Evolutionary conservation across 2,797 vertebrate species (phyloP).

Genomic region (Molossus alvarezi): DNA sequence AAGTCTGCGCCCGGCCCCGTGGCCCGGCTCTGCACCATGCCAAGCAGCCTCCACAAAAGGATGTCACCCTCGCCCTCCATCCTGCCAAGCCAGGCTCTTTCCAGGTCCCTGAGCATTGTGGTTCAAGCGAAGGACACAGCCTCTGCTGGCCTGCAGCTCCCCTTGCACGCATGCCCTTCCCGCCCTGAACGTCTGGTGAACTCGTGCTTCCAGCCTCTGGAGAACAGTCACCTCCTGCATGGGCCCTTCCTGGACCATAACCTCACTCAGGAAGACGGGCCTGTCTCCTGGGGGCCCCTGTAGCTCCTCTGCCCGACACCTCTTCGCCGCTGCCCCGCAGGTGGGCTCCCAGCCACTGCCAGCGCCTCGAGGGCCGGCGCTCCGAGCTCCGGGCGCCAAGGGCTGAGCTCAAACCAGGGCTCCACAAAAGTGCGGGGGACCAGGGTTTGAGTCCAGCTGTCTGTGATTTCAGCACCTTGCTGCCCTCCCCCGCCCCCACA

Average conservation of each 20-base stretch:
- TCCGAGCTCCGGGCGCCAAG: background rate
- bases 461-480: background rate
- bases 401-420: background rate
- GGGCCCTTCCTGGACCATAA: background rate
- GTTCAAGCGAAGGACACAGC: background rate
- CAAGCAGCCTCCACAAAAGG: background rate
- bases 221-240: background rate
- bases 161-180: background rate
- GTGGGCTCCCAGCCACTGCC: background rate
- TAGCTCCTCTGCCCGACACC: background rate
- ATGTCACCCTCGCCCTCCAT: background rate
- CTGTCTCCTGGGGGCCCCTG: background rate
- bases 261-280: background rate
- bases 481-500: background rate
- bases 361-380: background rate
- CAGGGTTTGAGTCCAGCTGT: background rate
- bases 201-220: background rate
- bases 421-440: background rate
- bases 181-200: background rate
- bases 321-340: rapidly evolving
- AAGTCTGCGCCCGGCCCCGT: too few relatives aligned
- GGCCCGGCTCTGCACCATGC: background rate
- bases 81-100: background rate
- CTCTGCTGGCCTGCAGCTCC: background rate
- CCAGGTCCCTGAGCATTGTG: background rate